Evolutionary conservation across 1,140 invertebrate species (phyloP).

Genomic region (Caenorhabditis briggsae): DNA sequence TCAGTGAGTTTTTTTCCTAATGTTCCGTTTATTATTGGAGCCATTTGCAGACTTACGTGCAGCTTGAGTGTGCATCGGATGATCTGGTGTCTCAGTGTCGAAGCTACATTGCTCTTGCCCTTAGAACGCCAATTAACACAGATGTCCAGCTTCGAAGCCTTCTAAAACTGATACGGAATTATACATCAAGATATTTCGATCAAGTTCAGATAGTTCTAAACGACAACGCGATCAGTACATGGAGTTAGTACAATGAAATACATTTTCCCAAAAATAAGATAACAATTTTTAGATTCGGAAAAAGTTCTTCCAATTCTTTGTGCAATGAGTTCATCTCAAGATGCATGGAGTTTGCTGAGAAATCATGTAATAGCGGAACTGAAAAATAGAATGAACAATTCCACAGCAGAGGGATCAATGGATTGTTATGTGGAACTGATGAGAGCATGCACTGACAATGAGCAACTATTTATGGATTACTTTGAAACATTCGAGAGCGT

Average conservation of each 20-base stretch:
- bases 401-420: background rate
- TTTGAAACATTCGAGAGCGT: constrained; percentile 18
- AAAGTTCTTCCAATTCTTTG: constrained; percentile 33
- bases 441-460: background rate
- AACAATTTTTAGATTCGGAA: constrained; percentile 1
- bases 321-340: background rate
- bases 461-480: background rate
- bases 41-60: background rate
- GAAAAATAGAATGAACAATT: background rate
- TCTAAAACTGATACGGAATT: constrained; percentile 22
- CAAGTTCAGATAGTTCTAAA: constrained; percentile 40
- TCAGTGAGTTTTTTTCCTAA: background rate
- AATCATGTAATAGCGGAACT: background rate
- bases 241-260: background rate
- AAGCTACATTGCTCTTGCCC: constrained; percentile 31
- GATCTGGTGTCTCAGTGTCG: constrained; percentile 3
- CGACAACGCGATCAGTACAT: background rate
- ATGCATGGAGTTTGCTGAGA: background rate
- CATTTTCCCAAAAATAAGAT: background rate
- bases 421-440: constrained; percentile 22
- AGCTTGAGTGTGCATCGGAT: background rate
- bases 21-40: background rate
- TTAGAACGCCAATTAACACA: background rate
- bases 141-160: background rate
- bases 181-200: background rate